Conservation (phyloP, 2,113 vertebrate species). For the Cephalopterus ornatus region DNA sequence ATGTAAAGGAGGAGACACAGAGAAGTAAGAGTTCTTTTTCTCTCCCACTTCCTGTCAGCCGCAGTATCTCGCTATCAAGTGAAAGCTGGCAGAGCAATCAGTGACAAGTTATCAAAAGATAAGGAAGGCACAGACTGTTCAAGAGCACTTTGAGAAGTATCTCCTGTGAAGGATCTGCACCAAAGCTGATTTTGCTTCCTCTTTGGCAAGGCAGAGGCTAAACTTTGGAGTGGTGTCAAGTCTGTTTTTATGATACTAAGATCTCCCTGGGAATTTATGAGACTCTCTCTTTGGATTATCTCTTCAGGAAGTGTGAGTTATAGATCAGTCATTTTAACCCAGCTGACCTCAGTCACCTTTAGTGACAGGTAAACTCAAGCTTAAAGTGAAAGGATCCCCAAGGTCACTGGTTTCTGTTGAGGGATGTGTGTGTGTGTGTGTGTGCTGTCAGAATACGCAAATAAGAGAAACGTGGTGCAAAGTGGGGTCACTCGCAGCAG, state of each 20-base stretch:
- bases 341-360: background rate
- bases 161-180: background rate
- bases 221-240: background rate
- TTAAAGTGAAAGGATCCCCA: background rate
- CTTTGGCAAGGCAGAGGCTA: background rate
- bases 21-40: background rate
- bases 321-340: slow-evolving; percentile 21
- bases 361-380: background rate
- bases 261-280: background rate
- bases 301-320: background rate
- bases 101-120: background rate
- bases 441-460: background rate
- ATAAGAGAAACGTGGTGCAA: background rate
- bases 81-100: background rate
- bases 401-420: background rate
- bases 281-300: background rate
- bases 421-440: background rate
- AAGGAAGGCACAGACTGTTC: background rate
- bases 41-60: background rate
- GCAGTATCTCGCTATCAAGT: background rate
- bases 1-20: background rate
- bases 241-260: background rate
- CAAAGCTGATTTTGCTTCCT: background rate
- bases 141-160: background rate
- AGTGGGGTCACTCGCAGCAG: background rate